Base-by-base conservation (phyloP, 2,888 invertebrate species). In the Helobdella robusta region DNA sequence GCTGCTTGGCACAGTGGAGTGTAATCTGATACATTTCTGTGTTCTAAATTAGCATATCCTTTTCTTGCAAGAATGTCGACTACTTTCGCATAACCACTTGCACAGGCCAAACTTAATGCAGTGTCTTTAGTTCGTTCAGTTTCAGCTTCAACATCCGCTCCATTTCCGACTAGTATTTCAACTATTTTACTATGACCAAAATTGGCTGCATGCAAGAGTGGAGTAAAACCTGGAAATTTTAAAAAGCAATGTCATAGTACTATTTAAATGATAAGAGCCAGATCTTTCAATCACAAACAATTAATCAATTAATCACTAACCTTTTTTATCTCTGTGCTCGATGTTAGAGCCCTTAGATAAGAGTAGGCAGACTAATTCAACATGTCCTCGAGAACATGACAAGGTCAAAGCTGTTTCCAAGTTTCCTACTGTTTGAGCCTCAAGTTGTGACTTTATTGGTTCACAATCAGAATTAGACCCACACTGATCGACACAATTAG, bases 91-190 rank as follows among this genome's bases (percentile, higher is more conserved):
- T 94, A 85, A 18, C 97, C 97, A 64, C 95, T 94, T 67, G 93
- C 93, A 82, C 97, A 97, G 1, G 97, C 97, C 66, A 98, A 83
- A 66, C 95, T 95, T 28, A 98, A 82, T 0, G 97, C 94, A 23
- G 97, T 98, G 81, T 97, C 98, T 83, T 98, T 98, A 71, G 97
- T 98, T 75, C 97, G 85, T 81, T 98, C 97, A 0, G 94, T 94
- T 82, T 97, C 95, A 40, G 97, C 97, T 80, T 98, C 98, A 73
- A 98, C 88, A 77, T 95, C 92, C n/a, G 95, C 95, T 70, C 88
- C 89, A 80, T 90, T 87, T 80, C 91, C 91, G 65, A 98, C 82
- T 4, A 98, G 84, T 73, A 91, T 88, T 75, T 95, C 93, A 11
- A 95, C 95, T 30, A 92, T 86, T 60, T 76, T 76, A 67, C 88